Base-by-base conservation (phyloP, 2,888 invertebrate species). In the Pandemis cinnamomeana region DNA sequence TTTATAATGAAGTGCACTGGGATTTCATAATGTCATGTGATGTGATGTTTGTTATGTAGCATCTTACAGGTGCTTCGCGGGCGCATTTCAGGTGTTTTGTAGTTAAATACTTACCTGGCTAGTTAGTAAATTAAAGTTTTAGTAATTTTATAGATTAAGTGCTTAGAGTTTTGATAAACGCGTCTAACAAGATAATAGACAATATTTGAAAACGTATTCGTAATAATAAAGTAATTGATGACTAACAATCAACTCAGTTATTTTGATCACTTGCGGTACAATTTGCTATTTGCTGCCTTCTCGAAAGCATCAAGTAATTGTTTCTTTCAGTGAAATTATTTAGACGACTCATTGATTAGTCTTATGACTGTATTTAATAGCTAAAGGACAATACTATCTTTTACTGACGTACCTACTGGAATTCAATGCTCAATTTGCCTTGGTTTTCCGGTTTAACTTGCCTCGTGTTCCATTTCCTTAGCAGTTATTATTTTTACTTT, bases 21-120 rank as follows among this genome's bases (percentile, higher is more conserved):
- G 48, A n/a, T 55, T 55, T 46, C 55, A 27, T 48, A 63, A 46
- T 27, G 61, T 68, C 41, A 63, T 62, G 68, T 72, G 62, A 36
- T 36, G 27, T 36, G 27, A 62, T 44, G 13, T 58, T 55, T 63
- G 55, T 48, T 64, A 63, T 72, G 51, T 10, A 64, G 69, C 48
- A 53, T 36, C 27, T 53, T 55, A 55, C 67, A 62, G 55, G 20
- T 46, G 55, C 41, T 60, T 20, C 20, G 10, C n/a, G n/a, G 8
- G n/a, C 36, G 42, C 27, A 27, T 58, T 58, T 58, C 58, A 27
- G 58, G 58, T 58, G 58, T 58, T 27, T 20, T n/a, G 10, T 58
- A 58, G 27, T 10, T 27, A 55, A 8, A 42, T 36, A 55, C n/a
- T 58, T 36, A 42, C 41, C 41, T 61, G 61, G 20, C 13, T 42